A percentile compares a stretch with the other conserved stretches of the same genome.
These are phyloP conservation scores for Hylaeus anthracinus DNA, from an alignment of 1,140 invertebrate genomes.

Conservation along the genomic window DNA sequence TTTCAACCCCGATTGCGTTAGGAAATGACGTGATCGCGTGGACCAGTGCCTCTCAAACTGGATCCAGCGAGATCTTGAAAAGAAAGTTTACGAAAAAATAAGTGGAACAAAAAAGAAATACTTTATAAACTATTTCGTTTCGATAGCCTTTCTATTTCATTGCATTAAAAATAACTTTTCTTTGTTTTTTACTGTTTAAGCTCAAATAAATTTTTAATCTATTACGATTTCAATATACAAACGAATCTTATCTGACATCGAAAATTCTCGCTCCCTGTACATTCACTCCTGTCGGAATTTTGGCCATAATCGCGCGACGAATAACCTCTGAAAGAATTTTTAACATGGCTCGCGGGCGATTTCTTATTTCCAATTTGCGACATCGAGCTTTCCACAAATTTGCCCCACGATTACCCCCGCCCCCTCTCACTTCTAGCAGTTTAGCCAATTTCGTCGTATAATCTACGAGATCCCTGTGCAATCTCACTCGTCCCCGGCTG, in stretches of 20 bases:
- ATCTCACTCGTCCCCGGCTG: conserved; percentile 60
- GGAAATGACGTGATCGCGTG: conserved; percentile 24
- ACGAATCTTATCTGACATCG: no score
- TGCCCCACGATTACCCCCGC: conserved; percentile 49
- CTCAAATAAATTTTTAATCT: no score
- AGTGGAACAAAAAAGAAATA: no score
- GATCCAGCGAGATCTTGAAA: no score
- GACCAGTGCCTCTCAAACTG: not conserved
- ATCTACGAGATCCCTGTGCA: conserved; percentile 66
- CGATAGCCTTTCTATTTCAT: no score
- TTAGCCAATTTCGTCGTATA: conserved; percentile 73
- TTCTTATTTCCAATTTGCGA: conserved; percentile 56
- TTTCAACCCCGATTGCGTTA: not conserved
- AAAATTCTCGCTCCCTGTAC: no score
- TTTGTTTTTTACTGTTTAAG: no score
- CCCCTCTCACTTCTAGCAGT: not conserved
- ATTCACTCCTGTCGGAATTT: not conserved
- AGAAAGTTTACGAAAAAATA: no score
- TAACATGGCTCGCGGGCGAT: conserved; percentile 24
- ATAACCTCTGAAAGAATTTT: conserved; percentile 36
- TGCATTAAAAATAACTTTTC: no score
- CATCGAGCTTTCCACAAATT: conserved; percentile 58
- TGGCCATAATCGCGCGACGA: conserved; percentile 7
- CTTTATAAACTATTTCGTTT: no score
- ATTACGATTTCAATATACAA: no score